Percentiles rank a stretch among this genome's conserved stretches.
phyloP scores from a whole-genome alignment of 2,888 invertebrate species.

The Drosophila affinis region DNA sequence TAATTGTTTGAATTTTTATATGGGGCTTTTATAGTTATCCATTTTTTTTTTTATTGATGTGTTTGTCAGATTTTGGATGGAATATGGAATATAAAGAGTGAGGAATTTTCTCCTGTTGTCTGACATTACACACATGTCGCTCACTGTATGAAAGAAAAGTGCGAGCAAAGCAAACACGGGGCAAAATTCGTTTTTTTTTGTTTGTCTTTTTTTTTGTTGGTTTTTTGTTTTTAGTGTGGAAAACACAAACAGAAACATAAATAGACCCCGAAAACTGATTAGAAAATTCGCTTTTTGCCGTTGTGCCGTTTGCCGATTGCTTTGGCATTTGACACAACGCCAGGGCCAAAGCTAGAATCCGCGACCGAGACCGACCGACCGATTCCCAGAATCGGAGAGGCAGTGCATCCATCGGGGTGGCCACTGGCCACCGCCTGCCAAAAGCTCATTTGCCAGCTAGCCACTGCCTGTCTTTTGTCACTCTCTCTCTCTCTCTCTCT shows the following conservation, averaged over 20 bases:
- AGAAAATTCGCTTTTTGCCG: conserved; percentile 31
- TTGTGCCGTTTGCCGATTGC: conserved; percentile 21
- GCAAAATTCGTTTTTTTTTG: not conserved
- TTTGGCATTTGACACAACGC: conserved; percentile 55
- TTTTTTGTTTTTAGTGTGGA: conserved; percentile 6
- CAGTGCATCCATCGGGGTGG: conserved; percentile 5
- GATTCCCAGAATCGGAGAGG: not conserved
- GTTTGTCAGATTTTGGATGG: too few relatives aligned
- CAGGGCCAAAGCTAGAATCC: conserved; percentile 8
- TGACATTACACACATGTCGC: not conserved
- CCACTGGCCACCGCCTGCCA: conserved; percentile 15
- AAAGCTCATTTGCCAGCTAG: conserved; percentile 9
- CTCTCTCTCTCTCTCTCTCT: not conserved
- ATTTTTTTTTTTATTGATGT: too few relatives aligned
- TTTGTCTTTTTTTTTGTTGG: not conserved
- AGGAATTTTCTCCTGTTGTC: too few relatives aligned
- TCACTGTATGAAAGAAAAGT: conserved; percentile 17
- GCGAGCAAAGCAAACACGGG: conserved; percentile 40
- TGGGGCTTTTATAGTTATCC: too few relatives aligned
- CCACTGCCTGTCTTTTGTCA: not conserved
- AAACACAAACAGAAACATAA: conserved; percentile 33
- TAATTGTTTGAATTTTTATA: too few relatives aligned
- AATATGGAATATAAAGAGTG: too few relatives aligned
- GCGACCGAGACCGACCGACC: conserved; percentile 10
- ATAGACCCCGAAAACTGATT: conserved; percentile 36